Conservation (phyloP, 2,113 vertebrate genomes). For the Amphiprion ocellaris region DNA sequence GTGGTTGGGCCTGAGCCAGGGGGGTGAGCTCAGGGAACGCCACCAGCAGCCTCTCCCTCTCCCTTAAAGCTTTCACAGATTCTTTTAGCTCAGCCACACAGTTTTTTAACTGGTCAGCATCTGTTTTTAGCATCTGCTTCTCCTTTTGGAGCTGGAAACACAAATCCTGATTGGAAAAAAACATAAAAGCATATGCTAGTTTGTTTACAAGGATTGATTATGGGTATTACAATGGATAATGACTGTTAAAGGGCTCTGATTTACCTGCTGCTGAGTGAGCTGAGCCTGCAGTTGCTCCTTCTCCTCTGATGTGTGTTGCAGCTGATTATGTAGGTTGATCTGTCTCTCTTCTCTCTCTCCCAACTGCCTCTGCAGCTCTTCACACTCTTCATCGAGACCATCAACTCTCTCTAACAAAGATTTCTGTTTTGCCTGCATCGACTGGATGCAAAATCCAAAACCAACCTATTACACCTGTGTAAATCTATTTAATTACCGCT, state of each 20-base stretch:
- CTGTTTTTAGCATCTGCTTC: slow-evolving; percentile 82
- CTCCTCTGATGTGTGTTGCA: slow-evolving; percentile 76
- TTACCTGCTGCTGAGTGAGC: slow-evolving; percentile 87
- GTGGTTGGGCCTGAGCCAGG: slow-evolving; percentile 72
- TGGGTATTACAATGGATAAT: background rate
- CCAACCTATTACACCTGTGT: background rate
- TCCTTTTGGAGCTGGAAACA: slow-evolving; percentile 81
- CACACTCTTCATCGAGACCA: slow-evolving; percentile 86
- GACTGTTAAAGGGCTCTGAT: background rate
- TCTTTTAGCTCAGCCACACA: slow-evolving; percentile 76
- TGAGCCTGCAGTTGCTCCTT: slow-evolving; percentile 76
- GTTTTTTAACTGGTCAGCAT: slow-evolving; percentile 67
- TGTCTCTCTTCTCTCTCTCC: slow-evolving; percentile 84
- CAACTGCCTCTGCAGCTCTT: slow-evolving; percentile 86
- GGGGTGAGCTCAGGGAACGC: slow-evolving; percentile 90
- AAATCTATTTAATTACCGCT: background rate
- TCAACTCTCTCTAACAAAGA: slow-evolving; percentile 88
- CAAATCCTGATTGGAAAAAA: slow-evolving; percentile 78
- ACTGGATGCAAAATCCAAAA: slow-evolving; percentile 76
- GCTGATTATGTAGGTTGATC: slow-evolving; percentile 72
- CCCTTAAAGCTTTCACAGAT: slow-evolving; percentile 74
- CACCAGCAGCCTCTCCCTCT: slow-evolving; percentile 90
- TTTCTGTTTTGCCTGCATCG: slow-evolving; percentile 90
- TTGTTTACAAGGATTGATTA: background rate
- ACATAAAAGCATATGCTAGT: background rate